Evolutionary conservation across 2,113 vertebrate genomes (phyloP), one percentile per base, ranked within the genome.

Genomic region (Phalacrocorax brasilianus): DNA sequence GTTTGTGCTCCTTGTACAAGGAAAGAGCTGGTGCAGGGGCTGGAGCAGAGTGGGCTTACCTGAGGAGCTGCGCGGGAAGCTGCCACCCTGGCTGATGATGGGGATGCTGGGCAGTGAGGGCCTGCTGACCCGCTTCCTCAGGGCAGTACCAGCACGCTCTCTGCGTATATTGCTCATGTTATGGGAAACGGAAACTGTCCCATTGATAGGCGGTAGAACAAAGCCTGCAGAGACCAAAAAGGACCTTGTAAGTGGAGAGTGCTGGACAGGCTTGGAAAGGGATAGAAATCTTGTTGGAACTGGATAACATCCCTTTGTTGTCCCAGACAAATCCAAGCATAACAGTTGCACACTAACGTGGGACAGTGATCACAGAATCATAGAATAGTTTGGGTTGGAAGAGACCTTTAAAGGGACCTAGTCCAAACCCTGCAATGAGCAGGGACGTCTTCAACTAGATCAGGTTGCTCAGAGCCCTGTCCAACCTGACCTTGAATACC

Each of bases 41-140:
- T 59, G 38, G 26, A 26, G 24, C 4, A 0, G 14, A 61, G 45
- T 11, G 1, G 26, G 30, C 96, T 94, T 71, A 98, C 98, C 98
- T 94, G 98, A 98, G 12, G 96, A 89, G 2, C 89, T 97, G 12
- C 63, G 88, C 5, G 85, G 72, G 44, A 97, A 89, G 38, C 81
- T 62, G 56, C 82, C 79, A 32, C 91, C 90, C 35, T 86, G 79
- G 42, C 28, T 95, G 83, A 66, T 81, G 58, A 78, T 24, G 0
- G 92, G 93, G 23, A 95, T 85, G 61, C 72, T 97, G 47, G 98
- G 96, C 62, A 97, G 78, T 17, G 68, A 96, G 5, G 79, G 44
- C 21, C 56, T 47, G 22, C 78, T 97, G 85, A 95, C 85, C 27
- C 66, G 76, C 72, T 94, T 97, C 75, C 78, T 97, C 49, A 89